Evolutionary conservation across 1,140 invertebrate genomes (phyloP), one percentile per base, ranked within the genome.

Genomic region (Homarus americanus): DNA sequence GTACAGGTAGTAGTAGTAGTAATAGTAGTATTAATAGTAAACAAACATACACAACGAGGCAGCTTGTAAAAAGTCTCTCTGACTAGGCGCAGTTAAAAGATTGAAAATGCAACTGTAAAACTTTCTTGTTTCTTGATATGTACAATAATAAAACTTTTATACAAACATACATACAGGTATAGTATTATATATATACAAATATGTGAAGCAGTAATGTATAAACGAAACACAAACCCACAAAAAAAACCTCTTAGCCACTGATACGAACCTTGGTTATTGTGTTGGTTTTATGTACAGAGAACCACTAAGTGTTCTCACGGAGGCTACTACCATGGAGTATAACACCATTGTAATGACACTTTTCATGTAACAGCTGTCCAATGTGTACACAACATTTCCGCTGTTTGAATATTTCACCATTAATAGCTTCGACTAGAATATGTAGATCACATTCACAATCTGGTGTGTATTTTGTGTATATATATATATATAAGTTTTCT

Each of bases 41-140:
- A n/a, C n/a, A n/a, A n/a, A n/a, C n/a, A n/a, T n/a, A 90, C 82
- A 84, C n/a, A 75, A 90, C 44, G 69, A 83, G 82, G 82, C 80
- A 90, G 88, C 53, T 38, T 53, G 88, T 76, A 83, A 63, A 78
- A 58, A 63, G 28, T 32, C 20, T 40, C 63, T 40, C n/a, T 90
- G 80, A 90, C 88, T 90, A 90, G 88, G 38, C 79, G 80, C 88
- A 83, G 41, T 75, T 90, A 91, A 82, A 90, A 63, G 78, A 89
- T 63, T 72, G 82, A 85, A 91, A 85, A 82, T 91, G 75, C 82
- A 91, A 91, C 82, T 86, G 82, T 91, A 85, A 91, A 91, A 79
- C 76, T n/a, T 75, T 82, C 58, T 82, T 73, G 73, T 41, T 69
- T 73, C 40, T 40, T 85, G 89, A 91, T 91, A 91, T 91, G 83